Base-by-base conservation (phyloP, 2,113 vertebrate species). In the Marmota flaviventris region DNA sequence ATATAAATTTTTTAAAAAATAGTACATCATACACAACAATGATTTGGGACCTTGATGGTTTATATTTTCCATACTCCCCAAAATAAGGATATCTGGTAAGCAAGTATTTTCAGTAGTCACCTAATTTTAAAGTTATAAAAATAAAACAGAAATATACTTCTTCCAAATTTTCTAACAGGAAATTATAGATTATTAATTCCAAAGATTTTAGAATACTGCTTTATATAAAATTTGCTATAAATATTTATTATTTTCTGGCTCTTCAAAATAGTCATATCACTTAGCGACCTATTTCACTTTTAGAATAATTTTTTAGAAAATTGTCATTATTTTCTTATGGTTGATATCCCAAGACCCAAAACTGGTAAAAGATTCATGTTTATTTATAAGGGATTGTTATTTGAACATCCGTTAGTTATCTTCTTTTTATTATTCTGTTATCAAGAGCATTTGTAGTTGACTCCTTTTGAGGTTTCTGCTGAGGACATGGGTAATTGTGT, bases 251-350 rank as follows among this genome's bases (percentile, higher is more conserved):
- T 73, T 84, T 83, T 22, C 27, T 58, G 67, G 11, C 32, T 83
- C 51, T 94, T 94, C 8, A 27, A 67, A 73, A 91, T 32, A 37
- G n/a, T 95, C 51, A 89, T 48, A 48, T 82, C 24, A 92, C 3
- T 42, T 14, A 85, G 3, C 25, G 51, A 7, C 65, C 8, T 85
- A 22, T 45, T 69, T 94, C 20, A n/a, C 34, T 77, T 88, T 61
- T 72, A 72, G 16, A 78, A 88, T 75, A 24, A 9, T 77, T 39
- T 13, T 89, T 93, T 69, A 73, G 29, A 3, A 7, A 65, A 86
- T 51, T 56, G 65, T 51, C 34, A 78, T 84, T n/a, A 78, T 4
- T 72, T 58, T 86, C 51, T 27, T 75, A 11, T 78, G 8, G 27
- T 27, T 61, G 37, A 1, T 58, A 67, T 73, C 24, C 17, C 45